phyloP scores from a whole-genome alignment of 2,113 vertebrate species.

The Daubentonia madagascariensis region DNA sequence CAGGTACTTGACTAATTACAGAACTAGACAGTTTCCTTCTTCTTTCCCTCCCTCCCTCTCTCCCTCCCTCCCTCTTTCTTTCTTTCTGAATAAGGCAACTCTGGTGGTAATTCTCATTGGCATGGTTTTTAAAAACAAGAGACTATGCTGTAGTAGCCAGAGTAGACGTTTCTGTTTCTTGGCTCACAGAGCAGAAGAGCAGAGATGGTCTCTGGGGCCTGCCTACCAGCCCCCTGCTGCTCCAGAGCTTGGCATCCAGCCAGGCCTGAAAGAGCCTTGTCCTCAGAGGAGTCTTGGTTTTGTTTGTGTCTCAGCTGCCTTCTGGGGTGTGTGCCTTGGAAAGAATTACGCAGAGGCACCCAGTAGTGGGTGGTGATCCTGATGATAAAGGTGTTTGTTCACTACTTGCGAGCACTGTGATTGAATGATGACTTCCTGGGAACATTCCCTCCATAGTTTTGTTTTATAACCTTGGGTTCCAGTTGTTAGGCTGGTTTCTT shows the following conservation, averaged over 20 bases:
- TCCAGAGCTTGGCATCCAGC: neutral
- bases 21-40: neutral
- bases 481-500: neutral
- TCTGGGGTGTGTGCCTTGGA: accelerated
- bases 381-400: neutral
- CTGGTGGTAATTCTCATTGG: neutral
- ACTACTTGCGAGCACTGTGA: accelerated
- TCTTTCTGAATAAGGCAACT: neutral
- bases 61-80: neutral
- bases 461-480: too few species aligned
- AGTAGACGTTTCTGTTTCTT: neutral
- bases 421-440: neutral
- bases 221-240: neutral
- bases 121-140: neutral
- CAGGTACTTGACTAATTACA: constrained; percentile 85
- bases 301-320: neutral
- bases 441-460: neutral
- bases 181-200: neutral
- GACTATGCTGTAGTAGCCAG: neutral
- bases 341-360: neutral
- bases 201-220: neutral
- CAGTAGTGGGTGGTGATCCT: accelerated
- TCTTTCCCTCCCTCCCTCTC: neutral
- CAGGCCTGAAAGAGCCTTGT: neutral
- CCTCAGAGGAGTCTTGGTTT: neutral